A percentile compares a stretch with the other conserved stretches of the same genome.
These are phyloP conservation scores for Nothobranchius kuhntae DNA, from an alignment of 2,113 vertebrate genomes.

Conservation along the genomic window DNA sequence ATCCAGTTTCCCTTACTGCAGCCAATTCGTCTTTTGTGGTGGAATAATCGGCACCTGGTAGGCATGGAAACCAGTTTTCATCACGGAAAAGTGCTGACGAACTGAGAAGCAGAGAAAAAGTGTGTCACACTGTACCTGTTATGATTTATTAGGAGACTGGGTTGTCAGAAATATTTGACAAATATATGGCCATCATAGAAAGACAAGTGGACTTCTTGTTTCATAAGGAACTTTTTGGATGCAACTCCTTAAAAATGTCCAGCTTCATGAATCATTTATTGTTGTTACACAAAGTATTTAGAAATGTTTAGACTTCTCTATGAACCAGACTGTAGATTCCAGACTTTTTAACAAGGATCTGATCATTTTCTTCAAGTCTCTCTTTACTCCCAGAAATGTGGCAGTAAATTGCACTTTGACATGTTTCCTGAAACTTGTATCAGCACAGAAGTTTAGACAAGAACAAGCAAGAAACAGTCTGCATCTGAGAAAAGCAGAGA, in stretches of 20 bases:
- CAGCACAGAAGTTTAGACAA: constrained; percentile 21
- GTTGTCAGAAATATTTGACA: neutral
- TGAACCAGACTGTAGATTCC: too few species aligned
- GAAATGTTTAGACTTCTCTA: too few species aligned
- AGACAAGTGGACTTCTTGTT: too few species aligned
- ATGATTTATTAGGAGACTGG: neutral
- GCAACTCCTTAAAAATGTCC: too few species aligned
- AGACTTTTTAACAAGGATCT: too few species aligned
- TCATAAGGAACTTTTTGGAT: too few species aligned
- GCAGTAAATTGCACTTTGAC: too few species aligned
- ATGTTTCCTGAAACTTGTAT: constrained; percentile 2
- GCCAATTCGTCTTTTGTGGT: constrained; percentile 69
- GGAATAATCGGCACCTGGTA: constrained; percentile 77
- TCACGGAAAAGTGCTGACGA: constrained; percentile 17
- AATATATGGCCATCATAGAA: too few species aligned
- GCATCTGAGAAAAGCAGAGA: neutral
- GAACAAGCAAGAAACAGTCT: neutral
- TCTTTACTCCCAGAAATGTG: too few species aligned
- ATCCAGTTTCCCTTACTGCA: constrained; percentile 69
- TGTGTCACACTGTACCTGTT: constrained; percentile 3
- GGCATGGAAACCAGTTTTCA: constrained; percentile 69
- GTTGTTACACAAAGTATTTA: too few species aligned
- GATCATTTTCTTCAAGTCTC: too few species aligned
- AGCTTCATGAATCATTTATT: too few species aligned
- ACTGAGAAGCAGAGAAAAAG: constrained; percentile 31